Conservation (phyloP, 2,888 invertebrate genomes). For the Drosophila fulvimacula region DNA sequence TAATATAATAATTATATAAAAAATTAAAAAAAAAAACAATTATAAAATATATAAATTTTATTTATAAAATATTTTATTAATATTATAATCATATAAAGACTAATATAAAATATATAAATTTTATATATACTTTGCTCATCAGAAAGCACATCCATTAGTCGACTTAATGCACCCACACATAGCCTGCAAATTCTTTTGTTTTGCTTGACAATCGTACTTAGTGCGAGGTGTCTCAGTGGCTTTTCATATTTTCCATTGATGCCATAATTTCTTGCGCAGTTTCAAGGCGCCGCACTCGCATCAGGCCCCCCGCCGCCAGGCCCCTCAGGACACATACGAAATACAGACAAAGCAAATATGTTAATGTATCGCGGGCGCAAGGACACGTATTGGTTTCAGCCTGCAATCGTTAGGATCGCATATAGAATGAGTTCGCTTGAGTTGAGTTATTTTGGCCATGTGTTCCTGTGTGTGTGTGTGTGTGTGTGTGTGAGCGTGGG, state of each 20-base stretch:
- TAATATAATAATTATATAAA: too few relatives aligned
- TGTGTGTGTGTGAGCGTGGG: background rate
- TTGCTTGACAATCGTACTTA: conserved; percentile 42
- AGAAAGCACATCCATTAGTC: conserved; percentile 22
- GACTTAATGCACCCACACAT: background rate
- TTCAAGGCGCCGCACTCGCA: conserved; percentile 18
- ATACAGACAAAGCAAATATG: conserved; percentile 79
- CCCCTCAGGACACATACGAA: conserved; percentile 12
- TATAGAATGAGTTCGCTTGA: conserved; percentile 55
- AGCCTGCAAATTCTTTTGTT: conserved; percentile 31
- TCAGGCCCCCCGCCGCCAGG: background rate
- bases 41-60: background rate
- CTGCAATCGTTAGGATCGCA: conserved; percentile 76
- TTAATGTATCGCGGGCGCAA: conserved; percentile 69
- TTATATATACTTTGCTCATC: background rate
- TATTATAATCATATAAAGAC: background rate
- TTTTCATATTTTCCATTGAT: conserved; percentile 68
- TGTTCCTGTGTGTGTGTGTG: conserved; percentile 13
- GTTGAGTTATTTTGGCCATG: conserved; percentile 66
- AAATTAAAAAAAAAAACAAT: too few relatives aligned
- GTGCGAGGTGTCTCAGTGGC: conserved; percentile 48
- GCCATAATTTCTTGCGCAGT: conserved; percentile 66
- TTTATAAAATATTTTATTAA: background rate
- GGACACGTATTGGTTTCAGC: conserved; percentile 77
- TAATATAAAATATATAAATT: background rate